phyloP scores from a whole-genome alignment of 2,888 invertebrate genomes.

The Cryptocheilus praepositus region DNA sequence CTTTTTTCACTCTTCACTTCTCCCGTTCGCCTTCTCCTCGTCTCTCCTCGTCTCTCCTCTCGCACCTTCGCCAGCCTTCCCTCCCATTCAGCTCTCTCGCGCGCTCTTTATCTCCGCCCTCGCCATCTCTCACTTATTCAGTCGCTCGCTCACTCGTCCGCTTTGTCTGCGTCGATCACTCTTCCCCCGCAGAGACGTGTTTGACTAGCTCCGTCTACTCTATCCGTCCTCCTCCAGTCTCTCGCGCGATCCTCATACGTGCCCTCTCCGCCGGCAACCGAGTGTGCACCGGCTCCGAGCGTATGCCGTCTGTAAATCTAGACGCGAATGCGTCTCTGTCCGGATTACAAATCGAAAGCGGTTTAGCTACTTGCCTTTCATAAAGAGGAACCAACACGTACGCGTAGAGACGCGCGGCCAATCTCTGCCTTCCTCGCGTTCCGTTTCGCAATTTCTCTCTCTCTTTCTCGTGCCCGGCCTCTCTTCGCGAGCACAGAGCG shows the following conservation, averaged over 20 bases:
- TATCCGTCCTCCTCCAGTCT: slow-evolving; percentile 8
- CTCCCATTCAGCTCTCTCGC: not conserved
- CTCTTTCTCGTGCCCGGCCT: slow-evolving; percentile 22
- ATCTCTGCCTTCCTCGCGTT: slow-evolving; percentile 35
- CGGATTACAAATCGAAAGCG: slow-evolving; percentile 67
- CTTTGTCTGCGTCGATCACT: not conserved
- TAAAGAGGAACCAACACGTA: slow-evolving; percentile 56
- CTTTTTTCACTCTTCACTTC: not conserved
- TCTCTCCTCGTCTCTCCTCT: slow-evolving; percentile 22
- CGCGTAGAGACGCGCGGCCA: slow-evolving; percentile 43
- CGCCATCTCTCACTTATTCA: not conserved
- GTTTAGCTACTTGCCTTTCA: slow-evolving; percentile 64
- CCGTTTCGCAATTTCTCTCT: slow-evolving; percentile 32
- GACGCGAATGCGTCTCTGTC: slow-evolving; percentile 62
- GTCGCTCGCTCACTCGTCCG: not conserved
- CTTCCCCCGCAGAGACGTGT: not conserved
- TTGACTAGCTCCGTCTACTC: slow-evolving; percentile 9
- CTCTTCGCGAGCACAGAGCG: slow-evolving; percentile 8
- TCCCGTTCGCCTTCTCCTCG: not conserved
- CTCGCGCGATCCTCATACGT: not conserved
- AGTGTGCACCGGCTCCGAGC: slow-evolving; percentile 15
- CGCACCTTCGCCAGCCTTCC: not conserved
- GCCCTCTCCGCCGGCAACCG: not conserved
- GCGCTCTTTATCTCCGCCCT: slow-evolving; percentile 4
- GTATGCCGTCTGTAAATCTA: slow-evolving; percentile 53